Evolutionary conservation across 1,140 invertebrate genomes (phyloP), one percentile per base, ranked within the genome.

Genomic region (Bursaphelenchus mucronatus): DNA sequence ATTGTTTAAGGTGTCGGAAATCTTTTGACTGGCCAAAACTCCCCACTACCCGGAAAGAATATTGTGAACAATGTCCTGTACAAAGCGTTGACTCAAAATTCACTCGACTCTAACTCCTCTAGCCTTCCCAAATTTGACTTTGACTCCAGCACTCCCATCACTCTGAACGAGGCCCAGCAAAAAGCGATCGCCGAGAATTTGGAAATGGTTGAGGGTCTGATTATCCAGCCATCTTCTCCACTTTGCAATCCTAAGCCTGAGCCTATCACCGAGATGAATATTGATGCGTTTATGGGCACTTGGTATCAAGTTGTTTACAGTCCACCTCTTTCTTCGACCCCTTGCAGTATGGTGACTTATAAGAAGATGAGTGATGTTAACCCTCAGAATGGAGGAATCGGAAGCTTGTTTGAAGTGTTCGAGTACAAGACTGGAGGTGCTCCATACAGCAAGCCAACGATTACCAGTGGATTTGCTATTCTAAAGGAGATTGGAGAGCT

Each of bases 401-500:
- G 78, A 43, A 72, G 77, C 8, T 69, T 80, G 61, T 81, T 80
- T 47, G 78, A 80, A 54, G 69, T 80, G 44, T 80, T 82, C 54
- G 79, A 80, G 53, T 81, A 80, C 62, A 76, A 77, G 11, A 81
- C 79, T 39, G 78, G 80, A 49, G 78, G 79, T 13, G 81, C 78
- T 43, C 78, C 78, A 17, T 80, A 78, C 49, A 76, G 71, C 46
- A 79, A 81, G 50, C 79, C 78, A 45, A 79, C 74, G 51, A 80
- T 80, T 21, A 78, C 72, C 11, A 78, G 75, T 43, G 78, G 78
- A 19, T 80, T 81, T 47, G 79, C 75, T 10, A 76, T 80, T 50
- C 44, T 80, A 4, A 79, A 80, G 55, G 66, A 73, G 59, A 66
- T 63, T 49, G 78, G 78, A 59, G 79, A 80, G 61, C 63, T 80